These are phyloP conservation scores for Microplitis deprimator DNA, from an alignment of 2,888 invertebrate species.

Conservation along the genomic window DNA sequence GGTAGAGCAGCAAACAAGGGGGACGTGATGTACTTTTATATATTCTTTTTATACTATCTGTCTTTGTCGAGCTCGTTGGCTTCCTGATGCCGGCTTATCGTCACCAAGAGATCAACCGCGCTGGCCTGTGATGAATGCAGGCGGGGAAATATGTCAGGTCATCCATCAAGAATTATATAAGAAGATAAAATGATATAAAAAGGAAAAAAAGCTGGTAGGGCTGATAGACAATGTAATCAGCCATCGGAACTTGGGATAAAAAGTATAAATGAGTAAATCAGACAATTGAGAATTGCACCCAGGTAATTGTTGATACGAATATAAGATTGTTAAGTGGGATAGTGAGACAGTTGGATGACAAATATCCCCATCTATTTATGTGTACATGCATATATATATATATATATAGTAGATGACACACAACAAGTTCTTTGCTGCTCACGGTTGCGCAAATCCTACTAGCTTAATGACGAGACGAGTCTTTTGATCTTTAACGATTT, in stretches of 20 bases:
- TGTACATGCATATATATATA: neutral
- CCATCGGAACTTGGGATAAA: neutral
- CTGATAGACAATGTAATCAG: constrained; percentile 22
- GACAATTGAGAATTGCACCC: neutral
- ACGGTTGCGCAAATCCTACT: constrained; percentile 2
- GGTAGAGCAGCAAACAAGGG: constrained; percentile 32
- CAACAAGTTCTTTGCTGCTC: neutral
- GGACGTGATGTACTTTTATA: constrained; percentile 48
- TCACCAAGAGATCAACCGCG: constrained; percentile 36
- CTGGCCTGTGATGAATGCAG: constrained; percentile 15
- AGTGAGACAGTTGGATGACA: constrained; percentile 34
- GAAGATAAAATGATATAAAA: constrained; percentile 13
- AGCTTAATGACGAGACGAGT: constrained; percentile 50
- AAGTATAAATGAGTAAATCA: neutral
- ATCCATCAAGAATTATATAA: constrained; percentile 42
- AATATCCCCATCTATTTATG: constrained; percentile 4
- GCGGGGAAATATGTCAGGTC: constrained; percentile 21
- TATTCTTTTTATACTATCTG: constrained; percentile 51
- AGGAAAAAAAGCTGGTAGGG: constrained; percentile 11
- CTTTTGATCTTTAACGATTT: constrained; percentile 70
- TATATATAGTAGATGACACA: neutral
- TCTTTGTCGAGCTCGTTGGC: constrained; percentile 38
- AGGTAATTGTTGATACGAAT: neutral
- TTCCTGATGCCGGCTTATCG: constrained; percentile 52
- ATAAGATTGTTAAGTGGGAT: neutral